A percentile compares a stretch with the other conserved stretches of the same genome.
Conservation (phyloP, 37 sponge, comb jelly and placozoan species). For the Halichondria panicea region DNA sequence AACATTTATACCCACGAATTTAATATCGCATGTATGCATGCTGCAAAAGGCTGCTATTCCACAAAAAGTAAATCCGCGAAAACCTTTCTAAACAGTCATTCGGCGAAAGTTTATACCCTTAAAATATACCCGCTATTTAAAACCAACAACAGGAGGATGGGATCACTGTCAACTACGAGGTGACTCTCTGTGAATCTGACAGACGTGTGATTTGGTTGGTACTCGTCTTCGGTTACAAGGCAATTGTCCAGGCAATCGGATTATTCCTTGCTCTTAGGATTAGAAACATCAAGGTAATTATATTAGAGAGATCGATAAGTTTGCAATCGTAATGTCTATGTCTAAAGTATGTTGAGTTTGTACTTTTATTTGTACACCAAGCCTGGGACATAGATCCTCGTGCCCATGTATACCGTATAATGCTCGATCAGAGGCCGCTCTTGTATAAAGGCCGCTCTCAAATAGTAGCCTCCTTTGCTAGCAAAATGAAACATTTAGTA, state of each 20-base stretch:
- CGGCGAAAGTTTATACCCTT: too few relatives aligned
- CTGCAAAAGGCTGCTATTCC: too few relatives aligned
- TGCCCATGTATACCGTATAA: too few relatives aligned
- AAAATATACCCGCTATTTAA: too few relatives aligned
- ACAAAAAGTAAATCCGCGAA: not conserved
- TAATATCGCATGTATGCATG: too few relatives aligned
- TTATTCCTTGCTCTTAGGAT: slow-evolving; percentile 53
- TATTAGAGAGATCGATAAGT: not conserved
- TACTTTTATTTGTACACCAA: too few relatives aligned
- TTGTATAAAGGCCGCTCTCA: too few relatives aligned
- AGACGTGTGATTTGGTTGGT: slow-evolving; percentile 21
- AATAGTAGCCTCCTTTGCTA: too few relatives aligned
- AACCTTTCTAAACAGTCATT: not conserved
- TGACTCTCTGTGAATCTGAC: slow-evolving; percentile 19
- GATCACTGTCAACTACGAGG: slow-evolving; percentile 31
- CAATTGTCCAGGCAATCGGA: slow-evolving; percentile 40
- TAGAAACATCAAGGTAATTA: slow-evolving; percentile 39
- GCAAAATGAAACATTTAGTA: too few relatives aligned
- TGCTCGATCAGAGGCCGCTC: too few relatives aligned
- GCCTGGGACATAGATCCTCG: too few relatives aligned
- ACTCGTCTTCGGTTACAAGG: slow-evolving; percentile 52
- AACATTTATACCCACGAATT: too few relatives aligned
- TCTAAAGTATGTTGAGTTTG: not conserved
- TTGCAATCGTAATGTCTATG: not conserved
- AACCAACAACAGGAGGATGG: slow-evolving; percentile 19